Evolutionary conservation across 2,797 vertebrate species (phyloP).

Genomic region (Tiaroga cobitis): DNA sequence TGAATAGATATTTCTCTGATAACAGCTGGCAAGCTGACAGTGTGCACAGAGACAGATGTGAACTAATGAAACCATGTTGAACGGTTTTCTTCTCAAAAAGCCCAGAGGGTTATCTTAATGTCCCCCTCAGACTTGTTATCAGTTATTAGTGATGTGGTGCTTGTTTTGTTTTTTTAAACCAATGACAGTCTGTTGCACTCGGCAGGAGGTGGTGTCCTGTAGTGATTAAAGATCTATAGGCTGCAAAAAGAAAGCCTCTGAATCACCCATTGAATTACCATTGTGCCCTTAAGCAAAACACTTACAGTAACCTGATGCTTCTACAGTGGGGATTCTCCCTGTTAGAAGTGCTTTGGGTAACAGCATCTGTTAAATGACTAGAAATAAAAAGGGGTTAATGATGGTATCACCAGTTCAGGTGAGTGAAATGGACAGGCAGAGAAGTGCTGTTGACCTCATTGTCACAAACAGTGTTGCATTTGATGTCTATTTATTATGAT

Average conservation of each 20-base stretch:
- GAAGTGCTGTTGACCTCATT: constrained; percentile 42
- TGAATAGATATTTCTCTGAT: neutral
- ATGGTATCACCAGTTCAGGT: constrained; percentile 3
- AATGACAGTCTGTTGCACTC: constrained; percentile 1
- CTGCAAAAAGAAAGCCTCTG: neutral
- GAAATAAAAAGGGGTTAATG: neutral
- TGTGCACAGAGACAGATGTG: constrained; percentile 4
- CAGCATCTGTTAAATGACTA: constrained; percentile 15
- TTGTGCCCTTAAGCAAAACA: constrained; percentile 13
- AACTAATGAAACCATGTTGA: constrained; percentile 8
- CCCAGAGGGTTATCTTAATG: neutral
- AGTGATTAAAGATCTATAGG: constrained; percentile 5
- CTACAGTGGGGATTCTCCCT: neutral
- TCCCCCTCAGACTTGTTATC: neutral
- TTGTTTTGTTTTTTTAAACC: neutral
- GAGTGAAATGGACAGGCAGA: constrained; percentile 22
- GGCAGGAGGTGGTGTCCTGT: neutral
- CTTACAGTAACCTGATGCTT: neutral
- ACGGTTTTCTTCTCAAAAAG: neutral
- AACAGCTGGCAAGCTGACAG: constrained; percentile 14
- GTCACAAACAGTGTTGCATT: constrained; percentile 40
- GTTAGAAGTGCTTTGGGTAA: constrained; percentile 10
- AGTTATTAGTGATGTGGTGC: neutral
- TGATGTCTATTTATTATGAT: constrained; percentile 30
- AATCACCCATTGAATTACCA: constrained; percentile 2